A percentile compares a stretch with the other conserved stretches of the same genome.
These are phyloP conservation scores for Antennarius striatus DNA, from an alignment of 2,113 vertebrate species.

Conservation along the genomic window DNA sequence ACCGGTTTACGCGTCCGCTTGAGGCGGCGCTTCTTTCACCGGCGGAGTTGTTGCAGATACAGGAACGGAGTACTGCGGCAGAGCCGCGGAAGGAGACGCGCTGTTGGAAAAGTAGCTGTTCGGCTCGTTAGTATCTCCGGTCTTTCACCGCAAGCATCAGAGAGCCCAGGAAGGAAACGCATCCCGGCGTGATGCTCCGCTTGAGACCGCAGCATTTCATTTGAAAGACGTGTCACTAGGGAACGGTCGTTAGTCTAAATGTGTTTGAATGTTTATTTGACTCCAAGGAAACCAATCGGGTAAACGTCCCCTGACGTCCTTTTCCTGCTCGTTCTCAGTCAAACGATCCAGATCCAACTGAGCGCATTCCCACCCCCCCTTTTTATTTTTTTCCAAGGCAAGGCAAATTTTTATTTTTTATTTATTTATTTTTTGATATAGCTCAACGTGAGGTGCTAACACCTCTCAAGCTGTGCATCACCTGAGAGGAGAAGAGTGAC, in stretches of 20 bases:
- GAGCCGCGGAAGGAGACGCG: slow-evolving; percentile 71
- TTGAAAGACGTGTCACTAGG: slow-evolving; percentile 58
- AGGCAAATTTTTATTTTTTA: slow-evolving; percentile 55
- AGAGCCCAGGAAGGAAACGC: slow-evolving; percentile 69
- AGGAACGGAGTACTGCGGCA: slow-evolving; percentile 71
- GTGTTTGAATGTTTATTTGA: slow-evolving; percentile 48
- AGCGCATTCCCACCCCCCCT: slow-evolving; percentile 19
- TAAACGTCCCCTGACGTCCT: slow-evolving; percentile 15
- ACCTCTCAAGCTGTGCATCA: slow-evolving; percentile 79
- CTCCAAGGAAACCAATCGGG: slow-evolving; percentile 1
- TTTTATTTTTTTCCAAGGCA: slow-evolving; percentile 60
- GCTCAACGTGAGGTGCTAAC: slow-evolving; percentile 70
- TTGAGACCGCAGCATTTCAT: slow-evolving; percentile 74
- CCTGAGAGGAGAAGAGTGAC: slow-evolving; percentile 77
- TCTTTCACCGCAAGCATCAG: slow-evolving; percentile 72
- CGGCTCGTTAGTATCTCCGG: slow-evolving; percentile 70
- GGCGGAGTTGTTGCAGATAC: slow-evolving; percentile 68
- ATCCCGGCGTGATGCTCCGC: slow-evolving; percentile 77
- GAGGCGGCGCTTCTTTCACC: slow-evolving; percentile 64
- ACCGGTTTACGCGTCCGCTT: slow-evolving; percentile 41
- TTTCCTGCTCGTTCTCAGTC: slow-evolving; percentile 21
- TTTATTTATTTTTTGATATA: slow-evolving; percentile 57
- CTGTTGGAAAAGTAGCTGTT: slow-evolving; percentile 55
- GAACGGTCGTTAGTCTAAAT: slow-evolving; percentile 35
- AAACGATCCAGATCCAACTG: slow-evolving; percentile 20